Evolutionary conservation across 2,113 vertebrate species (phyloP), one percentile per base, ranked within the genome.

Genomic region (Martes martes): DNA sequence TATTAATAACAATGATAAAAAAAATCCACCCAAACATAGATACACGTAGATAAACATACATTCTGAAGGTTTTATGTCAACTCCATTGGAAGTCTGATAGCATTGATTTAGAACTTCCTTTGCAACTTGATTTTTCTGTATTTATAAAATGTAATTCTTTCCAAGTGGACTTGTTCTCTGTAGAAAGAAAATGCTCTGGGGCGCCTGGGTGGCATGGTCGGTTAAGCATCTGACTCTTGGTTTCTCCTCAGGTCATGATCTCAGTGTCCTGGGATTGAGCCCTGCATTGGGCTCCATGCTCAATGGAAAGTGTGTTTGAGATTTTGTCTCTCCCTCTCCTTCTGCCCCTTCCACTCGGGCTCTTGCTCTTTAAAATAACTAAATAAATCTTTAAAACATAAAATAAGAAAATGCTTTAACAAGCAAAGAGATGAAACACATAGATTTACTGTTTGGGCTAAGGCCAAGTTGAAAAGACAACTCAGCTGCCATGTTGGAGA

Each of bases 91-190:
- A 94, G 19, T 23, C 45, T 81, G 26, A 31, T 13, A 45, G 59
- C 57, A 69, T 55, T 86, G 94, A 90, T 89, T 87, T 42, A 67
- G 91, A 95, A 61, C 26, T 86, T 88, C n/a, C 47, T 59, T 89
- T 94, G 67, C 36, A 93, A 79, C 39, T 84, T 63, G 33, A 31
- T 26, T 80, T 65, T 94, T 83, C 74, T 87, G 89, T 96, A 59
- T 96, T 97, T 86, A 86, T 93, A 91, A 69, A 87, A 79, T 65
- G 13, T 14, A 55, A 83, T 65, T 18, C 74, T 78, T 91, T 90
- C 91, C 67, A 93, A 82, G 31, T 57, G 26, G 16, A 28, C 47
- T 76, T 85, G 26, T n/a, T 91, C 36, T 91, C 73, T 7, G 24
- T 0, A 0, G 55, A 85, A 94, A 88, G 45, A 45, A 89, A 93